Evolutionary conservation across 1,140 invertebrate species (phyloP), one percentile per base, ranked within the genome.

Genomic region (Dryas iulia): DNA sequence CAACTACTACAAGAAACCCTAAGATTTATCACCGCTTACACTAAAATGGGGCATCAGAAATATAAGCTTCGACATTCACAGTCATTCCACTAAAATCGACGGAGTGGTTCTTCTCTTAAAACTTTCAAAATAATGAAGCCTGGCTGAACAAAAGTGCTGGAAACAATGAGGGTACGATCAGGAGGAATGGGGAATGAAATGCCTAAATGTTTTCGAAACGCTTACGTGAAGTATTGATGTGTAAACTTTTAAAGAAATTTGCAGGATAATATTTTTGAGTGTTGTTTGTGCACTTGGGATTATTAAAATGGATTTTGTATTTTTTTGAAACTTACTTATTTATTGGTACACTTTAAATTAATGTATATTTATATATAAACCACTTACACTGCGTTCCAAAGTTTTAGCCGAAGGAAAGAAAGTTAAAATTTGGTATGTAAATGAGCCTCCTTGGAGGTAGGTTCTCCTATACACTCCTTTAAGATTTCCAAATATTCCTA

Each of bases 161-260:
- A 56, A 69, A 69, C 67, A 69, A 69, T 69, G 67, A 66, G 30
- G n/a, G 65, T 14, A 47, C 65, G 60, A 67, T 63, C 67, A 69
- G 54, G 54, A 56, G 31, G 53, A 60, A 47, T 63, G 33, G 14
- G 12, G 30, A 56, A 26, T 18, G 47, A 64, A 47, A 63, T 33
- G 52, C 11, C 24, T 28, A 26, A 61, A 61, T 59, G 5, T 30
- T 61, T 39, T 61, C 30, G 14, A 61, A 25, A 61, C 0, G 18
- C 39, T 47, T 2, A 47, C 14, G 14, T 47, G 18, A 47, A 47
- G 21, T 47, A 18, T 18, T 18, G 12, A n/a, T n/a, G 14, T 39
- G 35, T 39, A n/a, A 39, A 39, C 14, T 14, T 39, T 39, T 6
- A 39, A 39, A 39, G 35, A 7, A n/a, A n/a, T n/a, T n/a, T n/a